Conservation (phyloP, 2,888 invertebrate genomes). For the Gymnosoma rotundatum region DNA sequence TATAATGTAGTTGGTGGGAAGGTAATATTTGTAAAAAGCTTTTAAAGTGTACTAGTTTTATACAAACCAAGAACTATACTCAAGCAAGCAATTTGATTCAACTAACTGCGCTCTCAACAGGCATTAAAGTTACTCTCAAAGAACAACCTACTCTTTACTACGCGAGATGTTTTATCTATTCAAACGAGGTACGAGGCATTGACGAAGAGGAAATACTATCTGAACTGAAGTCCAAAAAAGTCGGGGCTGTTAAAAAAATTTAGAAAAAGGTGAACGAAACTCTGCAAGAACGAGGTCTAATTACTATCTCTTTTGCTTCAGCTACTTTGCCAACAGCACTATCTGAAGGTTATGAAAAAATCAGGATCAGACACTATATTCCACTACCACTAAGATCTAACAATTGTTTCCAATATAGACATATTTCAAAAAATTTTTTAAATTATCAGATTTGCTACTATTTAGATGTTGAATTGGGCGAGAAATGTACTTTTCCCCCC, state of each 20-base stretch:
- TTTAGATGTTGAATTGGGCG: neutral
- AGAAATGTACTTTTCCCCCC: neutral
- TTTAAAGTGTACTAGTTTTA: no score
- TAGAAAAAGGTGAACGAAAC: neutral
- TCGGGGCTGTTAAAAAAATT: neutral
- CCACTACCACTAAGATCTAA: conserved; percentile 22
- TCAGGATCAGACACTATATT: conserved; percentile 33
- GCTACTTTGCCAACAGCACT: neutral
- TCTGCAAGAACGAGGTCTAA: neutral
- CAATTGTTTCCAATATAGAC: conserved; percentile 1
- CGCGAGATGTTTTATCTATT: no score
- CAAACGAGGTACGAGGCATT: conserved; percentile 20
- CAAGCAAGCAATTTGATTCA: conserved; percentile 11
- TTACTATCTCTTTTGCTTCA: conserved; percentile 2
- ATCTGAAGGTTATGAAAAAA: conserved; percentile 22
- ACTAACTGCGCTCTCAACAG: conserved; percentile 1
- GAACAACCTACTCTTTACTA: neutral
- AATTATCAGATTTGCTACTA: conserved; percentile 8
- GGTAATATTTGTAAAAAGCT: no score
- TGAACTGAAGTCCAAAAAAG: no score
- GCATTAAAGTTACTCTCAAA: neutral
- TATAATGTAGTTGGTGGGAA: no score
- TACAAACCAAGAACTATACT: neutral
- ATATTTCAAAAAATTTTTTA: conserved; percentile 3
- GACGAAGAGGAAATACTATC: neutral